Base-by-base conservation (phyloP, 2,888 invertebrate genomes). In the Nezara viridula region DNA sequence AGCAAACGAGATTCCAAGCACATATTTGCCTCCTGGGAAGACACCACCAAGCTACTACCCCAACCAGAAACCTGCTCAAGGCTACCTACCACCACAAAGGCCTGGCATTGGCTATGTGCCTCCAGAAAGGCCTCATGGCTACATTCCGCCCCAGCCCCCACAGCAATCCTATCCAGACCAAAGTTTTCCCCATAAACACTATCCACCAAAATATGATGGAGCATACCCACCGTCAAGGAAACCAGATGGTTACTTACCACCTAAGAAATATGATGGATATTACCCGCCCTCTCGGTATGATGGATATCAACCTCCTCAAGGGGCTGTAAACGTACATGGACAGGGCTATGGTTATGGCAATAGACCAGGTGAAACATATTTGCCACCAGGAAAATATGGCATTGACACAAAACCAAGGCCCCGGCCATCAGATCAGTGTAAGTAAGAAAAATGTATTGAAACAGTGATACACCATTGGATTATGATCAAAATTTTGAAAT, bases 351-450 rank as follows among this genome's bases (percentile, higher is more conserved):
- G 85, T 16, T 49, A 49, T 32, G 73, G 77, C 32, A 49, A 88
- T 47, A 89, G 86, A 49, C 89, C 89, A 21, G 89, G 89, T 44
- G 89, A 86, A 50, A 86, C 89, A 27, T 90, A 90, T 50, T 85
- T 88, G n/a, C 90, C 90, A 4, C 89, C 90, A 27, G 87, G 81
- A 49, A 55, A 86, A 27, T 90, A 90, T 32, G 91, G 91, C 27
- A 89, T 88, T 40, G 88, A 89, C 0, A 90, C 90, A n/a, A 85
- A 77, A 44, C 86, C 89, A 37, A 87, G 88, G 60, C 90, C 90
- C 3, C 88, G 89, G 32, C 91, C 90, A 44, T 89, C 89, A 24
- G 91, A 90, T 19, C 89, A 89, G 40, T 85, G 90, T 91, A 89
- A 90, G 91, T 88, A 88, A 85, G 32, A 77, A 32, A 44, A 81